Evolutionary conservation across 1,140 invertebrate genomes (phyloP), one percentile per base, ranked within the genome.

Genomic region (Chironomus tepperi): DNA sequence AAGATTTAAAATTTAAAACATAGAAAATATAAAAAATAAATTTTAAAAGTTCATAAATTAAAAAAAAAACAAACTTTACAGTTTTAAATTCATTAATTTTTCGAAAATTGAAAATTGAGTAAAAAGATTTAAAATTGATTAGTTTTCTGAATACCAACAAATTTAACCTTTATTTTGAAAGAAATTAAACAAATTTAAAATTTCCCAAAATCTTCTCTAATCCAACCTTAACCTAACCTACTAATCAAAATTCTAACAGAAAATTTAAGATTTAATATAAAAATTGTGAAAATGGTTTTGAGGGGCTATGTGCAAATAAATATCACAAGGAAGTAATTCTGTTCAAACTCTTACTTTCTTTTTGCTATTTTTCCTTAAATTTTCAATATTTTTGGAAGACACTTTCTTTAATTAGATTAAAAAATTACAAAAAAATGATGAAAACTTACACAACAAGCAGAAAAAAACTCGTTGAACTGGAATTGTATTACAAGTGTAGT

Each of bases 401-500:
- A 47, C n/a, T 34, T 34, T 34, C 9, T 47, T 47, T 47, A 47
- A 47, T 3, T 47, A 15, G 8, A 3, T 10, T 10, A 47, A 2
- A 47, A 57, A 57, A 15, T 15, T 12, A 57, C 24, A 34, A 34
- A 57, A 57, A 15, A 57, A 57, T 57, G 47, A 9, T 57, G n/a
- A 57, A 57, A 57, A 57, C 5, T 57, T 12, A 12, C 12, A 15
- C 5, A 57, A 15, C 12, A 57, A 15, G 12, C 47, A 12, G 15
- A 57, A 57, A 57, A 57, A 57, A 57, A 57, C n/a, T 57, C 47
- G 47, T 57, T 15, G 47, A 57, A 57, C 47, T 57, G 47, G 47
- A 57, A 57, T 57, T 57, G 47, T 57, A 57, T 57, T 57, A 57
- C 47, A 57, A 57, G 47, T 57, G 47, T 57, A 57, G 47, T n/a